Base-by-base conservation (phyloP, 2,113 vertebrate species). In the Nanorana parkeri region DNA sequence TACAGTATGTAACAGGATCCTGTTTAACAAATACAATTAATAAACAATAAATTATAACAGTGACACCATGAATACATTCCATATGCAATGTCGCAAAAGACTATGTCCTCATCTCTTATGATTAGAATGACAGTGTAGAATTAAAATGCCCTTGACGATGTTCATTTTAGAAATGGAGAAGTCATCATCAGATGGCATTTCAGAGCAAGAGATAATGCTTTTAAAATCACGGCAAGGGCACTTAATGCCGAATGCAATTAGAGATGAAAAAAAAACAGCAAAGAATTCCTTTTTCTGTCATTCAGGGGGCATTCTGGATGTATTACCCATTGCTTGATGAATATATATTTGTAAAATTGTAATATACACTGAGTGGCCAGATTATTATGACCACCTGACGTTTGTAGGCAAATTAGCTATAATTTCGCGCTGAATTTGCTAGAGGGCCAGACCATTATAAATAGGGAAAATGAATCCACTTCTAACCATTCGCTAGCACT, bases 181-280 rank as follows among this genome's bases (percentile, higher is more conserved):
- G 74, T 64, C 23, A 77, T 64, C 64, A 65, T 63, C 60, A 77
- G 21, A 65, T 61, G 72, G 21, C 51, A 67, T 79, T 68, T 79
- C 54, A 47, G n/a, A n/a, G 47, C 65, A 41, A 41, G 7, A 68
- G 51, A 79, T 79, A 79, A 68, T 79, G 28, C 77, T 17, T 36
- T 68, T 79, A 60, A 79, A 69, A 60, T 51, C 51, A 24, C 55
- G 26, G 26, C 36, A 58, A 58, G 65, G 65, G 29, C 29, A 68
- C 66, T 68, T 58, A 69, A 58, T 69, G 17, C 66, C 54, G 41
- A 79, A 79, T 68, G 52, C 54, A 69, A 68, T 69, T 79, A 79
- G 54, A 28, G 16, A 54, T 2, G 21, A 16, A 68, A 29, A 67
- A 77, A 56, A 56, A 28, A 19, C 51, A 55, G 68, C 65, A 36